Evolutionary conservation across 2,113 vertebrate species (phyloP).

Genomic region (Atractosteus spatula): DNA sequence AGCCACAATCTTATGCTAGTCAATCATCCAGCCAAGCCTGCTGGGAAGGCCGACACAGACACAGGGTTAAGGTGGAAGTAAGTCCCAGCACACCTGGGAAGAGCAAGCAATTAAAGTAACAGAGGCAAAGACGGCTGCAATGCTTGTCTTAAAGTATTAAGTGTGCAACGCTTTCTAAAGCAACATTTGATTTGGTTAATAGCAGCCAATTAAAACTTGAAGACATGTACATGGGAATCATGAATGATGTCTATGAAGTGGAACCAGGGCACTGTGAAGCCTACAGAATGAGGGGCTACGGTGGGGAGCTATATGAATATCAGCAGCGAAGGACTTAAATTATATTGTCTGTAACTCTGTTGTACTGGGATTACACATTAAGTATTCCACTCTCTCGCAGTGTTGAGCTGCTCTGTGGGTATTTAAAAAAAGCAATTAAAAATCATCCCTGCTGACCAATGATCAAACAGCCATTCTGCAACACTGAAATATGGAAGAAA

Average conservation of each 20-base stretch:
- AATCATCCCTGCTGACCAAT: not conserved
- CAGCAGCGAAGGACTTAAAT: not conserved
- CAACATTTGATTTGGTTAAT: no score
- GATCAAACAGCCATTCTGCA: not conserved
- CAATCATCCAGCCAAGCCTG: no score
- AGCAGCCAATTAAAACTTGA: no score
- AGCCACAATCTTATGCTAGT: no score
- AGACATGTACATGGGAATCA: no score
- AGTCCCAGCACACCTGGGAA: no score
- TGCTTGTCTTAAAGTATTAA: no score
- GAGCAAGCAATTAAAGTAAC: no score
- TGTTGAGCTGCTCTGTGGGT: not conserved
- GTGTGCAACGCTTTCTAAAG: no score
- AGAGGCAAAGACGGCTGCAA: no score
- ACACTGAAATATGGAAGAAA: not conserved
- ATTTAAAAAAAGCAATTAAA: not conserved
- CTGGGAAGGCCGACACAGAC: no score
- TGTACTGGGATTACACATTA: not conserved
- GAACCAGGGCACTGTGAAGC: not conserved
- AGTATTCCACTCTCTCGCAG: not conserved
- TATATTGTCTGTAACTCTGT: slow-evolving; percentile 1
- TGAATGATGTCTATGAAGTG: not conserved
- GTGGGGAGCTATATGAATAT: not conserved
- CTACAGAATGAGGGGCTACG: not conserved
- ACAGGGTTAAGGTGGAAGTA: no score